Percentiles rank a stretch among this genome's conserved stretches.
Conservation (phyloP, 2,113 vertebrate species). For the Aegithalos caudatus region DNA sequence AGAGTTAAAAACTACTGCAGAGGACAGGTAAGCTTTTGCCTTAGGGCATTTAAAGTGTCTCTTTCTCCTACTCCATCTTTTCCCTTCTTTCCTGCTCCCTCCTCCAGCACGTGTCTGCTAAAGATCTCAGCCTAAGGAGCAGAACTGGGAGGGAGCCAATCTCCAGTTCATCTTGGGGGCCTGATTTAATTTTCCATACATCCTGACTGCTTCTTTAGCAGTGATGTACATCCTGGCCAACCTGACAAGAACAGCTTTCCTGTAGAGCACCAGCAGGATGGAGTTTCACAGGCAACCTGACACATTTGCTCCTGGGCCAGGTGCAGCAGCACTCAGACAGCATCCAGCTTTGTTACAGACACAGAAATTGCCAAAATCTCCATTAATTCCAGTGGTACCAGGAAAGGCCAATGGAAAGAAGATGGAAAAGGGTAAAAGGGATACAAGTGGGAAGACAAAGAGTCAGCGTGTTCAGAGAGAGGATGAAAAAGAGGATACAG, state of each 20-base stretch:
- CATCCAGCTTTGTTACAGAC: background rate
- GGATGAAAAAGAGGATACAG: background rate
- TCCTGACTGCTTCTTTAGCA: background rate
- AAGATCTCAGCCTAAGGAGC: background rate
- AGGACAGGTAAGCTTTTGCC: background rate
- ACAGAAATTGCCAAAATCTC: conserved; percentile 1
- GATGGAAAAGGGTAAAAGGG: background rate
- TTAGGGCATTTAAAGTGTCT: background rate
- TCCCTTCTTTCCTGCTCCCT: background rate
- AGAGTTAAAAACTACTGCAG: background rate
- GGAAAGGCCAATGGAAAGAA: background rate
- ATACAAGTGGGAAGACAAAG: background rate
- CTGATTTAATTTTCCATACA: background rate
- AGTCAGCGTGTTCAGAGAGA: fast-evolving
- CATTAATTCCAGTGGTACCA: background rate
- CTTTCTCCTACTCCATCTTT: background rate
- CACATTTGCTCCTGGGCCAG: background rate
- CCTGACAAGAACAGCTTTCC: background rate
- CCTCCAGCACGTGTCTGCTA: background rate
- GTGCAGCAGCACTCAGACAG: background rate
- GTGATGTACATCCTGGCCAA: background rate
- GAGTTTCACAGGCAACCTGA: background rate
- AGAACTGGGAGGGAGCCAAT: conserved; percentile 11
- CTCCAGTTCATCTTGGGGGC: background rate
- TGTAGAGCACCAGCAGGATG: background rate